phyloP scores from a whole-genome alignment of 2,113 vertebrate species.

The Elgaria multicarinata region DNA sequence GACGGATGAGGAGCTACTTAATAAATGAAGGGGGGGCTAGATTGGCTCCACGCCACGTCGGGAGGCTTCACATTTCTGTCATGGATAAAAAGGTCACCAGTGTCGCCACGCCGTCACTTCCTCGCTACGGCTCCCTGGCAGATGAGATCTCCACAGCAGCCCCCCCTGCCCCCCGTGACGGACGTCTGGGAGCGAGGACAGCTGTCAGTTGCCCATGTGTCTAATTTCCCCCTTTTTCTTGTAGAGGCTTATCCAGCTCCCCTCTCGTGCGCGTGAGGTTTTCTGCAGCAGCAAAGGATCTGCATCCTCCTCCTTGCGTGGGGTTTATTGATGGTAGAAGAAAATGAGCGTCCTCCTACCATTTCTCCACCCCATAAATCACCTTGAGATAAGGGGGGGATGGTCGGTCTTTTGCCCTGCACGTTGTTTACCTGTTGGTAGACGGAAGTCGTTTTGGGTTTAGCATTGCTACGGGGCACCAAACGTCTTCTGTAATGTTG shows the following conservation, averaged over 20 bases:
- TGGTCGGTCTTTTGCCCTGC: conserved; percentile 30
- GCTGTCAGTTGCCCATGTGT: background rate
- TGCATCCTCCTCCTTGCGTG: fast-evolving
- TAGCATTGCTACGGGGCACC: conserved; percentile 38
- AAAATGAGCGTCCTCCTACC: background rate
- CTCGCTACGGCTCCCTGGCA: conserved; percentile 16
- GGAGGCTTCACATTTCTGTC: background rate
- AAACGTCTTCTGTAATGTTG: background rate
- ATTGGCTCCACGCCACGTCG: background rate
- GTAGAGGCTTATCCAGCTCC: background rate
- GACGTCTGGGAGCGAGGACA: background rate
- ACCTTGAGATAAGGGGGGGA: conserved; percentile 33
- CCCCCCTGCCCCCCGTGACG: conserved; percentile 28
- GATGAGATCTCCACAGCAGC: conserved; percentile 17
- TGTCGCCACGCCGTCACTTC: conserved; percentile 30
- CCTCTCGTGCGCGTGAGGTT: background rate
- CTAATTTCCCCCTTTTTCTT: no score
- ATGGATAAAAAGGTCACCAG: background rate
- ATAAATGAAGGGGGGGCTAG: background rate
- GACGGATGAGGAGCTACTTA: background rate
- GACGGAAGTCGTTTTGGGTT: background rate
- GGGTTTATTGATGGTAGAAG: background rate
- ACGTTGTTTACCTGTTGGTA: background rate
- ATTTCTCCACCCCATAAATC: conserved; percentile 50
- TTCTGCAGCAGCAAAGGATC: background rate